Evolutionary conservation across 64 coral and sea anemone species (phyloP).

Genomic region (Catalaphyllia jardinei): DNA sequence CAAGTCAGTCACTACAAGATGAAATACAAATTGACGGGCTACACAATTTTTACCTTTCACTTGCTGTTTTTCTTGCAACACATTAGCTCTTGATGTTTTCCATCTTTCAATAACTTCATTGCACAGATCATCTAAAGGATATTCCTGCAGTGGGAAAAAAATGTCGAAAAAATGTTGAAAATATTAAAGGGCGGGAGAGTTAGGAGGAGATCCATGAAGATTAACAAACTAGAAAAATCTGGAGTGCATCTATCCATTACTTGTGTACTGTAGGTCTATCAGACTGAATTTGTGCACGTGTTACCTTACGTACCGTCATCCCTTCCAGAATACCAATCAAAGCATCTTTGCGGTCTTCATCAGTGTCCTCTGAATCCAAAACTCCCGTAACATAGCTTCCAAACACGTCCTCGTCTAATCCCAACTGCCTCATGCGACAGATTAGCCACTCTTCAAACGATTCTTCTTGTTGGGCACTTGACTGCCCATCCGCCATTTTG

Average conservation of each 20-base stretch:
- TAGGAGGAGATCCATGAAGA: no score
- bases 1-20: no score
- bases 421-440: slow-evolving; percentile 65
- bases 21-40: not conserved
- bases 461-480: not conserved
- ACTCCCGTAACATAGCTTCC: slow-evolving; percentile 89
- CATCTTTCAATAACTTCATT: slow-evolving; percentile 78
- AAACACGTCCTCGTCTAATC: slow-evolving; percentile 92
- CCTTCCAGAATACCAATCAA: slow-evolving; percentile 78
- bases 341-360: slow-evolving; percentile 83
- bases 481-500: slow-evolving; percentile 80
- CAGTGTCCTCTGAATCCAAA: slow-evolving; percentile 86
- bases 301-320: slow-evolving; percentile 66
- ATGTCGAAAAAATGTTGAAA: no score
- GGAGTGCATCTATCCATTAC: not conserved
- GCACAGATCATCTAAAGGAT: slow-evolving; percentile 71
- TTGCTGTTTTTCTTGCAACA: slow-evolving; percentile 55
- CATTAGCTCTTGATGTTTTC: slow-evolving; percentile 73
- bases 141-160: slow-evolving; percentile 34
- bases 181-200: no score
- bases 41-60: slow-evolving; percentile 45
- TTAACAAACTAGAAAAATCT: no score
- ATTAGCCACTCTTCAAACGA: slow-evolving; percentile 83
- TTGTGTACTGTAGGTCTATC: not conserved
- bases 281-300: not conserved